phyloP scores from a whole-genome alignment of 1,140 invertebrate genomes.

The Drosophila insularis region DNA sequence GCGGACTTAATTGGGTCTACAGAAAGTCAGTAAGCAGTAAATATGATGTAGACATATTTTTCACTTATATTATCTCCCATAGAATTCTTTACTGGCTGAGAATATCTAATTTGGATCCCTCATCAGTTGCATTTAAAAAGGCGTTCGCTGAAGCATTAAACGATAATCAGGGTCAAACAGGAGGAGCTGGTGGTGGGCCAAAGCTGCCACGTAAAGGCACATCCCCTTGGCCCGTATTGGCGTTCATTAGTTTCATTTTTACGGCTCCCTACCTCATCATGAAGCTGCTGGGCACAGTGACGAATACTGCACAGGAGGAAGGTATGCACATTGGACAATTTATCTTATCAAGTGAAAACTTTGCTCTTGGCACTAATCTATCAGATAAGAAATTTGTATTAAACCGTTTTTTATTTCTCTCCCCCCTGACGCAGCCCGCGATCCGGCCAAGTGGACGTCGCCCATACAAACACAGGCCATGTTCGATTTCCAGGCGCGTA shows the following conservation, averaged over 20 bases:
- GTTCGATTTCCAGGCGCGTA: constrained; percentile 89
- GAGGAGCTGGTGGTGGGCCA: constrained; percentile 40
- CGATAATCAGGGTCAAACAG: constrained; percentile 57
- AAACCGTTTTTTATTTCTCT: constrained; percentile 22
- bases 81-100: constrained; percentile 75
- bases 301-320: constrained; percentile 84
- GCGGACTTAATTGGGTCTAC: constrained; percentile 90
- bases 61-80: background rate
- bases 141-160: constrained; percentile 84
- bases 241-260: constrained; percentile 94
- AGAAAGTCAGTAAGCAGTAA: constrained; percentile 84
- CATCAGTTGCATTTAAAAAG: constrained; percentile 84
- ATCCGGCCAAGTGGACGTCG: constrained; percentile 87
- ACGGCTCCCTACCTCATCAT: constrained; percentile 96
- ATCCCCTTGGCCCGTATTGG: constrained; percentile 87
- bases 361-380: constrained; percentile 40
- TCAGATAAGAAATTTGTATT: constrained; percentile 52
- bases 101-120: constrained; percentile 75
- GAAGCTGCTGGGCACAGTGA: constrained; percentile 88
- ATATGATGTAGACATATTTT: background rate
- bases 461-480: constrained; percentile 88
- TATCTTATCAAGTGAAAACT: constrained; percentile 70
- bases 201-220: constrained; percentile 58
- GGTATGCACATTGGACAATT: constrained; percentile 80
- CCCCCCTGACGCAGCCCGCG: constrained; percentile 83